Conservation (phyloP, 2,888 invertebrate species). For the Augochlorella aurata region DNA sequence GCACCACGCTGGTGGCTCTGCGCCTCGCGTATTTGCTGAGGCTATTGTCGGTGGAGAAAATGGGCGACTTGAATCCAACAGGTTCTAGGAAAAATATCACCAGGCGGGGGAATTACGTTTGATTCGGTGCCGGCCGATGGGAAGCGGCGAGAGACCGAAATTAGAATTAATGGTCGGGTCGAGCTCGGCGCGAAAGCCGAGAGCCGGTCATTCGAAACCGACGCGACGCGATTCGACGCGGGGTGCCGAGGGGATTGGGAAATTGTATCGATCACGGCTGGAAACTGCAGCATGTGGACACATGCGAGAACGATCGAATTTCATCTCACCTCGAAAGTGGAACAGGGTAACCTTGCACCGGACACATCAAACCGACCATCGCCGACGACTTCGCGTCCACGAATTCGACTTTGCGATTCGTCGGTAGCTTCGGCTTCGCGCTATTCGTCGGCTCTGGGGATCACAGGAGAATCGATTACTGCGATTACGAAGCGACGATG, state of each 20-base stretch:
- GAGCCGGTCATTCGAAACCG: conserved; percentile 33
- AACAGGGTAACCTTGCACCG: conserved; percentile 90
- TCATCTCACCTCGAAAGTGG: conserved; percentile 77
- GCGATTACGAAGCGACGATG: too few species aligned
- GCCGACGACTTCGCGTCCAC: conserved; percentile 70
- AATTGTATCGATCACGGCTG: conserved; percentile 42
- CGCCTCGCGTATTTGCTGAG: conserved; percentile 84
- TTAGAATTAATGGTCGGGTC: conserved; percentile 37
- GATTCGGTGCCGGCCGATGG: not conserved
- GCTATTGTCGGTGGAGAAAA: conserved; percentile 86
- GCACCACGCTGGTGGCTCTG: conserved; percentile 76
- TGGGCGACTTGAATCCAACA: conserved; percentile 87
- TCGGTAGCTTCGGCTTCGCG: conserved; percentile 77
- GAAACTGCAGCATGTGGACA: not conserved
- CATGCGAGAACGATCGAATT: conserved; percentile 28
- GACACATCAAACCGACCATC: conserved; percentile 85
- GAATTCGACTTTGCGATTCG: conserved; percentile 79
- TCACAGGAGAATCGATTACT: conserved; percentile 43
- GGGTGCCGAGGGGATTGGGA: conserved; percentile 19
- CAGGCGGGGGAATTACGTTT: conserved; percentile 14
- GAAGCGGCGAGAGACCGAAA: not conserved
- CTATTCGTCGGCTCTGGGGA: conserved; percentile 77
- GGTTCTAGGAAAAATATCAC: conserved; percentile 83
- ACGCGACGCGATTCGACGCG: too few species aligned
- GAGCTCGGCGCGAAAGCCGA: conserved; percentile 20